These are phyloP conservation scores for Poecilia gillii DNA, from an alignment of 2,797 vertebrate genomes.

Conservation along the genomic window DNA sequence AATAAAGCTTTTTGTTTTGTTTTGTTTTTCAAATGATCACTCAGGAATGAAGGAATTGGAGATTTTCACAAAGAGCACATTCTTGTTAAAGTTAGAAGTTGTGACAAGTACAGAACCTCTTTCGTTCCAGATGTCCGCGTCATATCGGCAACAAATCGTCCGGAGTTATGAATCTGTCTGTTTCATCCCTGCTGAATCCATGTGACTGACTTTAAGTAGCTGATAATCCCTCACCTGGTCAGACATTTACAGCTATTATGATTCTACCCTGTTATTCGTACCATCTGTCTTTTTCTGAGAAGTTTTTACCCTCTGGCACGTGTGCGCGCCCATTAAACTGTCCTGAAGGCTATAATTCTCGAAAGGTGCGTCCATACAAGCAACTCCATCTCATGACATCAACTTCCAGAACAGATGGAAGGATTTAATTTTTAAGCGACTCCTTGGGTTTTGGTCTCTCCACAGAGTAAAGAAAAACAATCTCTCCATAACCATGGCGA, in stretches of 20 bases:
- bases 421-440: constrained; percentile 15
- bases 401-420: constrained; percentile 5
- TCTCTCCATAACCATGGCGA: constrained; percentile 3
- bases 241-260: constrained; percentile 7
- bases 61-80: not conserved
- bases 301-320: constrained; percentile 6
- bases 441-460: constrained; percentile 45
- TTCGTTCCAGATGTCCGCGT: not conserved
- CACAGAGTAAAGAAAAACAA: not conserved
- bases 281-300: constrained; percentile 8
- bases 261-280: constrained; percentile 21
- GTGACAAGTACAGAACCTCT: not conserved
- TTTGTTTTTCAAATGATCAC: too few species aligned
- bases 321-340: constrained; percentile 29
- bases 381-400: constrained; percentile 26
- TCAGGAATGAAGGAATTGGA: not conserved
- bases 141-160: not conserved
- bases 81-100: not conserved
- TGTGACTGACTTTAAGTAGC: constrained; percentile 14
- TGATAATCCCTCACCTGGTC: constrained; percentile 41
- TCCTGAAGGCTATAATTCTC: constrained; percentile 28
- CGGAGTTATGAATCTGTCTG: not conserved
- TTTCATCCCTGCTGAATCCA: constrained; percentile 9
- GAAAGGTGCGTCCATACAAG: constrained; percentile 19
- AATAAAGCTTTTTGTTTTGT: not conserved